phyloP scores from a whole-genome alignment of 2,888 invertebrate genomes.

The Chydorus sphaericus region DNA sequence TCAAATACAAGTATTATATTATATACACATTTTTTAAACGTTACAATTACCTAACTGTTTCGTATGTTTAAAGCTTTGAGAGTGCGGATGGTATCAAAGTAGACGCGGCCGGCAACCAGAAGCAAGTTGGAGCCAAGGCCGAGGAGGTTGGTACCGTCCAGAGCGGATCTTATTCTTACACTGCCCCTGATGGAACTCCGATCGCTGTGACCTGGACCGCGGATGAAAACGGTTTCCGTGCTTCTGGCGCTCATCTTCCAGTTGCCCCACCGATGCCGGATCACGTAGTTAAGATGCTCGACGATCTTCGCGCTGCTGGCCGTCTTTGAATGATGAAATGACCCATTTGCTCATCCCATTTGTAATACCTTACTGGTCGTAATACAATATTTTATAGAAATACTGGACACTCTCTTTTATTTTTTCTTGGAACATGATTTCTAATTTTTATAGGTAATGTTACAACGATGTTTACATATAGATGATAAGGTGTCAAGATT shows the following conservation, averaged over 20 bases:
- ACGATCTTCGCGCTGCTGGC: not conserved
- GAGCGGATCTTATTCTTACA: conserved; percentile 35
- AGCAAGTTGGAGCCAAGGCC: conserved; percentile 5
- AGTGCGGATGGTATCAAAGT: not conserved
- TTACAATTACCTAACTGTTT: no score
- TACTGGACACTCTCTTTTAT: no score
- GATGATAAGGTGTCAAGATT: no score
- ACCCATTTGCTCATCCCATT: no score
- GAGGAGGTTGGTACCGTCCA: conserved; percentile 25
- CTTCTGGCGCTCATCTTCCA: conserved; percentile 23
- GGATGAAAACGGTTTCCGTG: conserved; percentile 42
- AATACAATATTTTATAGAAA: no score
- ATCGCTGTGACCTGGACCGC: conserved; percentile 37
- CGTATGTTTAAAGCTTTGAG: not conserved
- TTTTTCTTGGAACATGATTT: no score
- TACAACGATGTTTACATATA: no score
- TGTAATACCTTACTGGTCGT: no score
- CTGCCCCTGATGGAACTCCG: conserved; percentile 34
- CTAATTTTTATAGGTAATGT: no score
- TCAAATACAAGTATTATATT: conserved; percentile 8
- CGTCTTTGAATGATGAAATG: conserved; percentile 9
- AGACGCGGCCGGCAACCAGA: conserved; percentile 1
- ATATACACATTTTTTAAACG: not conserved
- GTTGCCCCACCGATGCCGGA: conserved; percentile 12
- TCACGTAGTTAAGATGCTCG: conserved; percentile 4